Conservation (phyloP, 2,888 invertebrate species). For the Podotricha telesiphe region DNA sequence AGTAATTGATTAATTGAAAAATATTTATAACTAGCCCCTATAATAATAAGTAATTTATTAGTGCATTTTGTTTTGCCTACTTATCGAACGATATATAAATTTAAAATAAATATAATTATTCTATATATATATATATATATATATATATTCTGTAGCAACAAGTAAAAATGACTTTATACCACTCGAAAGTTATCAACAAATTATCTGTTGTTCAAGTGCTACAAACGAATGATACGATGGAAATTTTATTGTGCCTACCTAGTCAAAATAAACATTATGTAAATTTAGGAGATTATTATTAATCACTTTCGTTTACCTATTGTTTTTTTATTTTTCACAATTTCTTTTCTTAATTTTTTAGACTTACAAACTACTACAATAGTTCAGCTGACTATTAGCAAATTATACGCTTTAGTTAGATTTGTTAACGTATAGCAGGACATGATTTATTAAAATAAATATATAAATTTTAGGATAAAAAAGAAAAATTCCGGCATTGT, state of each 20-base stretch:
- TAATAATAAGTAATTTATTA: no score
- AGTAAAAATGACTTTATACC: background rate
- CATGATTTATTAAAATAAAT: background rate
- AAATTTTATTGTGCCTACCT: background rate
- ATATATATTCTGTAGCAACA: background rate
- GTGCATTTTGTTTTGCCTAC: no score
- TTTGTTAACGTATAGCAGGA: background rate
- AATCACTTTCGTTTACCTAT: background rate
- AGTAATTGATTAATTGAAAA: no score
- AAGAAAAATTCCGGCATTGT: constrained; percentile 67
- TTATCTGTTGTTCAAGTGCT: constrained; percentile 4
- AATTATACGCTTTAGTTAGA: background rate
- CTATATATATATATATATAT: background rate
- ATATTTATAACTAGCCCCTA: no score
- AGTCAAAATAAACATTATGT: background rate
- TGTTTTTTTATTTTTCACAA: background rate
- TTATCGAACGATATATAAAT: background rate
- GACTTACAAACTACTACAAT: background rate
- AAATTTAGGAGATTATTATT: background rate
- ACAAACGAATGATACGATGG: background rate
- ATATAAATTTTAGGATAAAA: constrained; percentile 67
- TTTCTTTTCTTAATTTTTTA: background rate
- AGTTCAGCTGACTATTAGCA: background rate
- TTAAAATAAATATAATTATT: background rate
- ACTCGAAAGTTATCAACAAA: constrained; percentile 2